Percentiles rank a stretch among this genome's conserved stretches.
Evolutionary conservation across 1,140 invertebrate genomes (phyloP).

Genomic region (Drosophila quadrilineata): DNA sequence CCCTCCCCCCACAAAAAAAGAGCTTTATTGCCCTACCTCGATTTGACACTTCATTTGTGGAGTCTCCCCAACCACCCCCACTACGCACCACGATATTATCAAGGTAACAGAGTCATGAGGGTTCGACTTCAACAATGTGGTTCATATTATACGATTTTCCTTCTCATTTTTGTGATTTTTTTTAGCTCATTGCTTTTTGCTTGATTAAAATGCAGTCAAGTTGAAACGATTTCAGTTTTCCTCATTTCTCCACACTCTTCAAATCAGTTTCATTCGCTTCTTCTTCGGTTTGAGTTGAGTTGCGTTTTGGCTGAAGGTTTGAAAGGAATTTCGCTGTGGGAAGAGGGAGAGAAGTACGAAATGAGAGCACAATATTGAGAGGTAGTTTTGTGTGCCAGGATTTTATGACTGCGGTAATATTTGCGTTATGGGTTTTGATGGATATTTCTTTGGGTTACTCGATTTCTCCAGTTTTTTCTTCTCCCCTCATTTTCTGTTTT

Average conservation of each 20-base stretch:
- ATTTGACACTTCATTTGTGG: slow-evolving; percentile 21
- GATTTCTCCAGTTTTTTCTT: neutral
- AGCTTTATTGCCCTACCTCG: slow-evolving; percentile 10
- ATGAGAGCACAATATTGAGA: slow-evolving; percentile 45
- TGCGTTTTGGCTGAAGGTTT: slow-evolving; percentile 8
- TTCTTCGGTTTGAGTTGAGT: slow-evolving; percentile 7
- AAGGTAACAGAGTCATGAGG: slow-evolving; percentile 20
- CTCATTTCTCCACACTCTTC: slow-evolving; percentile 6
- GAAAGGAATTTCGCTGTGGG: slow-evolving; percentile 2
- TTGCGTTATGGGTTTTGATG: slow-evolving; percentile 39
- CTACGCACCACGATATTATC: neutral
- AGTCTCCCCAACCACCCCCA: too few relatives aligned
- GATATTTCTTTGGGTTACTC: slow-evolving; percentile 13
- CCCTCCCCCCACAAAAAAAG: too few relatives aligned
- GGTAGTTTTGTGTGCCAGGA: slow-evolving; percentile 14
- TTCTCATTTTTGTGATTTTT: slow-evolving; percentile 13
- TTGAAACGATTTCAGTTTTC: slow-evolving; percentile 59
- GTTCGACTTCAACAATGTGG: slow-evolving; percentile 26
- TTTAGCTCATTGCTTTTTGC: slow-evolving; percentile 54
- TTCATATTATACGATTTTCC: too few relatives aligned
- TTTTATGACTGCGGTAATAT: slow-evolving; percentile 54
- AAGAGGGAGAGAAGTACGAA: slow-evolving; percentile 52
- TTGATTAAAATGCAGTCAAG: slow-evolving; percentile 79
- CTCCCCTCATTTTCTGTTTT: neutral
- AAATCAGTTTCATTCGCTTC: slow-evolving; percentile 64